These are phyloP conservation scores for Origma solitaria DNA, from an alignment of 2,113 vertebrate genomes.

Conservation along the genomic window DNA sequence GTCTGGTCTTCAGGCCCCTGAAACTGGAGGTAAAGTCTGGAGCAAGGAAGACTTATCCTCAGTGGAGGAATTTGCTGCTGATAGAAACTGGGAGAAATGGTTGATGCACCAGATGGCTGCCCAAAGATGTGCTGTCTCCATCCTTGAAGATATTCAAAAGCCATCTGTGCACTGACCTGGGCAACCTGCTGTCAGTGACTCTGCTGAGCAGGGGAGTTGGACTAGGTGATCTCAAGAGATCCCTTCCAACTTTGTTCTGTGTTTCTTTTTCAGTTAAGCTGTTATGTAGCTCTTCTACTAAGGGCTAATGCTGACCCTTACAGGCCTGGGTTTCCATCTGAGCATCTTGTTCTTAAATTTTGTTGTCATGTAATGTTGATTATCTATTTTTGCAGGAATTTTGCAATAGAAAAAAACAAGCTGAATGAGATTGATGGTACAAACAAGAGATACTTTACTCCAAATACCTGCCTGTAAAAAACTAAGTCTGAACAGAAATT, in stretches of 20 bases:
- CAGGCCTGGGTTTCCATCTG: background rate
- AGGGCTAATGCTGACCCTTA: background rate
- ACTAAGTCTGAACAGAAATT: background rate
- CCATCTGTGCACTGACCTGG: background rate
- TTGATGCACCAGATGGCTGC: background rate
- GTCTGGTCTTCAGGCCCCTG: background rate
- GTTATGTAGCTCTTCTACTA: background rate
- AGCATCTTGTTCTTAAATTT: background rate
- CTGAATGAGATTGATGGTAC: background rate
- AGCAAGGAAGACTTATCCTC: background rate
- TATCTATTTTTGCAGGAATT: background rate
- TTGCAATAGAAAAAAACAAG: background rate
- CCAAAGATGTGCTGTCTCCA: background rate
- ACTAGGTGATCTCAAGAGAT: background rate
- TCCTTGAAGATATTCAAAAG: background rate
- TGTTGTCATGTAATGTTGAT: background rate
- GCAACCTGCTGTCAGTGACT: background rate
- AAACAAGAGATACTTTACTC: background rate
- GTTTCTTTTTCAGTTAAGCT: background rate
- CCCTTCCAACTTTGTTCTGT: background rate
- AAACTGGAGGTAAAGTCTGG: background rate
- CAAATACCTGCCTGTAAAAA: background rate
- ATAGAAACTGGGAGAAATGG: background rate
- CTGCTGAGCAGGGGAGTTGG: background rate
- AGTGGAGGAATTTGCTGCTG: background rate